Conservation (phyloP, 1,140 invertebrate species). For the Chelonus insularis region DNA sequence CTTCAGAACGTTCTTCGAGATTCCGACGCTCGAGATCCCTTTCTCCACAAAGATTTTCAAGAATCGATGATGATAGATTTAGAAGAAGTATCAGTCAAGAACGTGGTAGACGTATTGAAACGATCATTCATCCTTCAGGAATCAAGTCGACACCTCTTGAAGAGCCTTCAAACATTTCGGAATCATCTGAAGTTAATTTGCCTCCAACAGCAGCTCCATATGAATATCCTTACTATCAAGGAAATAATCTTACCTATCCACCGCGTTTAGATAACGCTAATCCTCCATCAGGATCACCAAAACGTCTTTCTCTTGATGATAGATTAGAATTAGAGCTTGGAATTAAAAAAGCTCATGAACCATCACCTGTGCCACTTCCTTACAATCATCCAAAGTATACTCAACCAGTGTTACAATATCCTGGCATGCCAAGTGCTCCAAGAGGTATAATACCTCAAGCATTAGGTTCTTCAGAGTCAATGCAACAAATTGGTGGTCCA, state of each 20-base stretch:
- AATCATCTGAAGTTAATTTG: neutral
- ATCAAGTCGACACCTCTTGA: slow-evolving; percentile 29
- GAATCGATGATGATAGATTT: slow-evolving; percentile 31
- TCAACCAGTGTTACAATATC: slow-evolving; percentile 35
- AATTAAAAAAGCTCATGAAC: slow-evolving; percentile 51
- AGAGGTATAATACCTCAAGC: no score
- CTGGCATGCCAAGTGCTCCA: slow-evolving; percentile 34
- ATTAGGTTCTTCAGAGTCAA: no score
- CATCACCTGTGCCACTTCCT: slow-evolving; percentile 15
- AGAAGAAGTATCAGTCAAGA: slow-evolving; percentile 38
- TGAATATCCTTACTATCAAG: slow-evolving; percentile 52
- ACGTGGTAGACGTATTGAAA: slow-evolving; percentile 48
- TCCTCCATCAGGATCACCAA: slow-evolving; percentile 47
- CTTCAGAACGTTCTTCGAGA: slow-evolving; percentile 13
- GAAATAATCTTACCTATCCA: slow-evolving; percentile 56
- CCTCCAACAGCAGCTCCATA: slow-evolving; percentile 37
- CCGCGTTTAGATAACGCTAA: slow-evolving; percentile 48
- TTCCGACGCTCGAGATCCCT: slow-evolving; percentile 45
- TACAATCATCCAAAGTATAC: slow-evolving; percentile 36
- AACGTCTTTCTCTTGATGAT: slow-evolving; percentile 57
- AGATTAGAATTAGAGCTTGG: slow-evolving; percentile 55
- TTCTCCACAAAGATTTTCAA: slow-evolving; percentile 41
- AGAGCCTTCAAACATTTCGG: neutral
- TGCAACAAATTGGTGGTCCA: slow-evolving; percentile 33
- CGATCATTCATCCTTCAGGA: slow-evolving; percentile 52